Conservation (phyloP, 2,113 vertebrate genomes). For the Microtus ochrogaster region DNA sequence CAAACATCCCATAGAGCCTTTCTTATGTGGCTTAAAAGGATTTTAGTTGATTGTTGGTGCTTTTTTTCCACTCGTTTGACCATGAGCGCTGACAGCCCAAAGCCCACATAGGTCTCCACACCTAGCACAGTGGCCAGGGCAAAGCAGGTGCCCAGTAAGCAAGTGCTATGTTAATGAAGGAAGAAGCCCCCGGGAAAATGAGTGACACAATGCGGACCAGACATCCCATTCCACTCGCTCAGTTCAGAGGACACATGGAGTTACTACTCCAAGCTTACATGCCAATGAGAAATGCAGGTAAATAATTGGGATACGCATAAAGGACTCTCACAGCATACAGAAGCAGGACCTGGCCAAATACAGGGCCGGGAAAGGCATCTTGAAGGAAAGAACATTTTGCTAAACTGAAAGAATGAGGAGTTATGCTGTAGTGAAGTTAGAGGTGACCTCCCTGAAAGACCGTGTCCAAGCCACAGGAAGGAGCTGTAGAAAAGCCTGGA, state of each 20-base stretch:
- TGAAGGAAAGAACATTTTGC: neutral
- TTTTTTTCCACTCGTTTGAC: neutral
- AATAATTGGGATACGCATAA: neutral
- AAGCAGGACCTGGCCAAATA: neutral
- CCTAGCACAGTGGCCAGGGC: no score
- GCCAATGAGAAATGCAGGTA: neutral
- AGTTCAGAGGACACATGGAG: neutral
- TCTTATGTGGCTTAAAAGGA: neutral
- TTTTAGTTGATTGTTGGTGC: neutral
- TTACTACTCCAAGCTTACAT: neutral
- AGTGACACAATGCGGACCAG: neutral
- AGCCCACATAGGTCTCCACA: neutral
- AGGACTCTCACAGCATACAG: neutral
- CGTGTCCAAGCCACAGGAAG: neutral
- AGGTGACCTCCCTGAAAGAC: neutral
- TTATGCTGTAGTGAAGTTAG: neutral
- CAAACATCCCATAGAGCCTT: neutral
- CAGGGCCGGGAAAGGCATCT: neutral
- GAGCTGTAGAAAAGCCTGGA: neutral
- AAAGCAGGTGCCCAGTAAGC: neutral
- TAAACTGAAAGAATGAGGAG: neutral
- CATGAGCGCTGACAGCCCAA: neutral
- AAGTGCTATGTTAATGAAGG: neutral
- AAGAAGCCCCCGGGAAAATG: neutral
- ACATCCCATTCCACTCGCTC: neutral